Base-by-base conservation (phyloP, 1,140 invertebrate species). In the Drosophila lowei region DNA sequence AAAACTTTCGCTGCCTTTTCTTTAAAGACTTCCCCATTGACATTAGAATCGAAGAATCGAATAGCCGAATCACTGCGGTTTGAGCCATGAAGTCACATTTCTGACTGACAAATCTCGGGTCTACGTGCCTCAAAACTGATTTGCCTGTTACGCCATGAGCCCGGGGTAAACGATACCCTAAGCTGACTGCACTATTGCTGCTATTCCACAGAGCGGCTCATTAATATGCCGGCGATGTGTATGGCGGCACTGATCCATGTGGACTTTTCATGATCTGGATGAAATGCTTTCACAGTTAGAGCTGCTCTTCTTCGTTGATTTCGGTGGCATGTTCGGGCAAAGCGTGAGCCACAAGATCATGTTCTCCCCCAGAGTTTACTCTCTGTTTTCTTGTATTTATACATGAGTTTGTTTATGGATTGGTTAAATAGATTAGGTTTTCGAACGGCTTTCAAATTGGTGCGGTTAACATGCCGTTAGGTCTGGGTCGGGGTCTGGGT, bases 271-370 rank as follows among this genome's bases (percentile, higher is more conserved):
- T 56, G 77, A 79, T 85, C 44, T 47, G 34, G 50, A 73, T 50
- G 38, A 53, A 80, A 85, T 77, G 72, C 61, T 64, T 86, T 86
- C 81, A 85, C 81, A 77, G 77, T 80, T 80, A 74, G 44, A 77
- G 67, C 62, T 42, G 53, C 53, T 42, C 23, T 43, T 59, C 52
- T 57, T 55, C 65, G 79, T 38, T 38, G 34, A 13, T 38, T 38
- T 38, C 67, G 73, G 73, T 73, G 62, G 70, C 54, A 46, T 72
- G 41, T 57, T 58, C 41, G 57, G 54, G 50, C 30, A 48, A 56
- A 59, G 57, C 68, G 68, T 83, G 74, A 83, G 63, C 57, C 55
- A 34, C 41, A 64, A 76, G 52, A 58, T 84, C 80, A 84, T 85
- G 80, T 79, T 71, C 56, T 59, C 50, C 50, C 34, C 34, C 34